Percentiles rank a stretch among this genome's conserved stretches.
phyloP scores from a whole-genome alignment of 2,113 vertebrate genomes.

The Poecilia latipinna region DNA sequence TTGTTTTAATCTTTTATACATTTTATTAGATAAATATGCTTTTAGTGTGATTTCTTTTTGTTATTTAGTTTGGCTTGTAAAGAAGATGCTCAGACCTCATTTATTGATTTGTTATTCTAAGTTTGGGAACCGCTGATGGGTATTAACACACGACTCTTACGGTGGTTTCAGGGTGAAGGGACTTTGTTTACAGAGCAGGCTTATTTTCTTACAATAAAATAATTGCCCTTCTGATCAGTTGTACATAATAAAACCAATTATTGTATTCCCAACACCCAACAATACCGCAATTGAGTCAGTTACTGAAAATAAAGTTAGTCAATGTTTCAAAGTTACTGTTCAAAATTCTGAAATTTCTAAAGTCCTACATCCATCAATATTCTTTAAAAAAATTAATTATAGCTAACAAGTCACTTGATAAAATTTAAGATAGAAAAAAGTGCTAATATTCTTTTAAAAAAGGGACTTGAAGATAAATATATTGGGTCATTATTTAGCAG shows the following conservation, averaged over 20 bases:
- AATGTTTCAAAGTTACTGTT: background rate
- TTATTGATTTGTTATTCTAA: background rate
- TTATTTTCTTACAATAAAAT: background rate
- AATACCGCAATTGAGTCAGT: too few species aligned
- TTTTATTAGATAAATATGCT: too few species aligned
- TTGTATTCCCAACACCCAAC: too few species aligned
- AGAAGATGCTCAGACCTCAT: background rate
- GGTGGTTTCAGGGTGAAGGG: background rate
- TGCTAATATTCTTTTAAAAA: too few species aligned
- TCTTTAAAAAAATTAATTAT: background rate
- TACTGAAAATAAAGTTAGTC: too few species aligned
- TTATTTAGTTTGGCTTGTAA: too few species aligned
- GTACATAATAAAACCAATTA: background rate
- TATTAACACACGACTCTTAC: background rate
- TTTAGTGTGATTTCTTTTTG: too few species aligned
- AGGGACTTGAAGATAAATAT: background rate
- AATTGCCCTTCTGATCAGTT: background rate
- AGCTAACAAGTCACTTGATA: too few species aligned
- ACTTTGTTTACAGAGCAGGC: background rate
- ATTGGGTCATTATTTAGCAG: background rate
- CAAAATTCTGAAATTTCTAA: background rate
- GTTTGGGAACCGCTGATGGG: background rate
- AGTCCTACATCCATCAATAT: background rate
- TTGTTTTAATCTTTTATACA: too few species aligned
- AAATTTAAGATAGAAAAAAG: background rate